Percentiles rank a stretch among this genome's conserved stretches.
Conservation (phyloP, 2,888 invertebrate genomes). For the Amaurobius ferox region DNA sequence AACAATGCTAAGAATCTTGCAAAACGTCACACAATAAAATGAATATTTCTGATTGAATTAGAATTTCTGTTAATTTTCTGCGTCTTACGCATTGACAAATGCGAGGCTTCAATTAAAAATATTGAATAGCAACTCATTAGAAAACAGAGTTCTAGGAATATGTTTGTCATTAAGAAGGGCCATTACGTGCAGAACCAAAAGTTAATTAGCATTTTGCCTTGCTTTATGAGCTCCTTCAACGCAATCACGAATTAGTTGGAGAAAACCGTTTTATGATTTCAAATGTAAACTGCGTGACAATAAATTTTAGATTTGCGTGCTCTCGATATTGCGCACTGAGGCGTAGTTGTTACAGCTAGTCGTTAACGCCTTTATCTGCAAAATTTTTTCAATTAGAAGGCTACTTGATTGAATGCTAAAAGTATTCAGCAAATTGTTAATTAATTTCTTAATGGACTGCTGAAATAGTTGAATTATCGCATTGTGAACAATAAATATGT, state of each 20-base stretch:
- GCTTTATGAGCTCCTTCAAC: conserved; percentile 46
- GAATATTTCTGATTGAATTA: too few species aligned
- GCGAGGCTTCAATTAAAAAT: too few species aligned
- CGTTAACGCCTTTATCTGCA: conserved; percentile 21
- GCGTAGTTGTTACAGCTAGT: background rate
- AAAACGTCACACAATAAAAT: too few species aligned
- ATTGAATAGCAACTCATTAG: conserved; percentile 60
- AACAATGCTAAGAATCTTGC: too few species aligned
- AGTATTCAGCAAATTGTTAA: background rate
- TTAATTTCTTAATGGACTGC: too few species aligned
- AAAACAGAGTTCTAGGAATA: conserved; percentile 34
- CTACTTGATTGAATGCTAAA: background rate
- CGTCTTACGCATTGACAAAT: too few species aligned
- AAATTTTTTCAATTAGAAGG: too few species aligned
- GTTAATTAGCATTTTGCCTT: conserved; percentile 63
- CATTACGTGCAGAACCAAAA: conserved; percentile 56
- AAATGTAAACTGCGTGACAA: conserved; percentile 58
- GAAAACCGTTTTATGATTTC: conserved; percentile 46
- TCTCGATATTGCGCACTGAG: conserved; percentile 26
- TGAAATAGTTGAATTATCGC: too few species aligned
- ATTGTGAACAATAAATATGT: too few species aligned
- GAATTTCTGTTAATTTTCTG: too few species aligned
- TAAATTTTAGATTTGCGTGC: conserved; percentile 29
- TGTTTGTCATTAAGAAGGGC: conserved; percentile 53
- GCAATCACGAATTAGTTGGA: conserved; percentile 35